Base-by-base conservation (phyloP, 2,113 vertebrate genomes). In the Arothron firmamentum region DNA sequence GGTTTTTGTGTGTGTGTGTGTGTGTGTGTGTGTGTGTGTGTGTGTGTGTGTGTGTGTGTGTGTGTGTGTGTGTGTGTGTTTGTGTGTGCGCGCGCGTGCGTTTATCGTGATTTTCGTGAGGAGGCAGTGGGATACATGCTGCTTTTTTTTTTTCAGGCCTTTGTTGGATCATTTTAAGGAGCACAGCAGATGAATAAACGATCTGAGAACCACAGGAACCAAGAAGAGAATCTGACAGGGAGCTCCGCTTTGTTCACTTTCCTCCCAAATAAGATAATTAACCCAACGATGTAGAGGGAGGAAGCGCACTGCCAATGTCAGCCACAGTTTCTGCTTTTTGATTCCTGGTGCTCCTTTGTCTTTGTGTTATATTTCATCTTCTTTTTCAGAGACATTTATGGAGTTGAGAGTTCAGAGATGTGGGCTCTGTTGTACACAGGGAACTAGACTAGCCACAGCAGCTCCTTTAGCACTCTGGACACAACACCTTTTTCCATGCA, bases 231-330 rank as follows among this genome's bases (percentile, higher is more conserved):
- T 56, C 46, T 48, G 47, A 56, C 48, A 38, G 41, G 55, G 59
- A 17, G 42, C 51, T 68, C 56, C 28, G 19, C 45, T 21, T 6
- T 1, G 11, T 52, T 67, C 21, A 45, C 59, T 72, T 55, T 56
- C 48, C 43, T 45, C 18, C 52, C 66, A 60, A 70, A 53, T 17
- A 50, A 53, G 19, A 46, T 46, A 54, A 67, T 46, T 58, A 65
- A 70, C 64, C 62, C 43, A 38, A 18, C 73, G 47, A 70, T 69
- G 45, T 34, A 0, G 12, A 23, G 15, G 59, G 54, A 72, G 59
- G 34, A 47, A 54, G 20, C 56, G 46, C 2, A 41, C 58, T 21
- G 23, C 34, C 18, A 48, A 6, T 51, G 43, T 64, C 57, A 9
- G 45, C 60, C 52, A 3, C 52, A 41, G 31, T n/a, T 47, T 14